Base-by-base conservation (phyloP, 2,888 invertebrate genomes). In the Pachycephus smyrnensis region DNA sequence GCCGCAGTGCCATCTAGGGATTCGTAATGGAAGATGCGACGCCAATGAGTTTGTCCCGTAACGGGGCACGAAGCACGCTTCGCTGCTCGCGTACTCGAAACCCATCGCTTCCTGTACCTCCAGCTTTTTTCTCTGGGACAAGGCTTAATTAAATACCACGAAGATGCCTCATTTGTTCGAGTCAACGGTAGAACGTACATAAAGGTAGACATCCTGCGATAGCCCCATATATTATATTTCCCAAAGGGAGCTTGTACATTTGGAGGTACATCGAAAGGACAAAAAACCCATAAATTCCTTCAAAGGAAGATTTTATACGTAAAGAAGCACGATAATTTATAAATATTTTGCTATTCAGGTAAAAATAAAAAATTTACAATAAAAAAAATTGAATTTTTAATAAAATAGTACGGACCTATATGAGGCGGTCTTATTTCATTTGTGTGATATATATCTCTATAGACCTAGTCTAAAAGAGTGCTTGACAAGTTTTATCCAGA, bases 51-150 rank as follows among this genome's bases (percentile, higher is more conserved):
- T 76, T 79, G 83, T 84, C 80, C 80, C 77, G 80, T 86, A 87
- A 87, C 86, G 86, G 86, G 79, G 80, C 82, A 80, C 79, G 82
- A 78, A 82, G 79, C 78, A 83, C 83, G 84, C 78, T 82, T 71
- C 80, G 82, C 75, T 85, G 82, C 80, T 76, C 79, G 81, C 80
- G 79, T 80, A 84, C 82, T 83, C 85, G 80, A 86, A 84, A 86
- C 87, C 82, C 86, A 84, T 86, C 80, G 82, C 86, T 86, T 86
- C 86, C 86, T 84, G 86, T 79, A 82, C 75, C 82, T 82, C 80
- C 82, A 76, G 81, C 87, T 87, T 87, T 84, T 85, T 85, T 80
- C 76, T 73, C 36, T 73, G 68, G 74, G 73, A 78, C 76, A 78
- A 77, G 83, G 80, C 79, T 84, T 86, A 82, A 84, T 86, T 85